phyloP scores from a whole-genome alignment of 1,140 invertebrate species.

The Druon quercuslanigerum region DNA sequence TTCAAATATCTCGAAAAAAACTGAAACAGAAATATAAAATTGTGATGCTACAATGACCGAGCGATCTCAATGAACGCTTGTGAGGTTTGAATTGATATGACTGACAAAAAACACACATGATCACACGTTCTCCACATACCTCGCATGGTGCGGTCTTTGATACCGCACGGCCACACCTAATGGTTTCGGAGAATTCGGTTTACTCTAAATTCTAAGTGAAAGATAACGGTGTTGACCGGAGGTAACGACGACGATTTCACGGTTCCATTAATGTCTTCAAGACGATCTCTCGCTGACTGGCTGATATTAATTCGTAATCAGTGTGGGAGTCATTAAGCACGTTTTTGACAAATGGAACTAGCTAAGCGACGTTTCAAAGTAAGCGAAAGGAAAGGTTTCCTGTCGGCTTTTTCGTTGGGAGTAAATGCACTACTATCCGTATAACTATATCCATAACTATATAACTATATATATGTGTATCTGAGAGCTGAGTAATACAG shows the following conservation, averaged over 20 bases:
- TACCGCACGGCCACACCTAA: too few relatives aligned
- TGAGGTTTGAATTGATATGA: too few relatives aligned
- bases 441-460: neutral
- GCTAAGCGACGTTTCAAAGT: slow-evolving; percentile 54
- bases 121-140: too few relatives aligned
- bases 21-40: too few relatives aligned
- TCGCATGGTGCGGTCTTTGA: too few relatives aligned
- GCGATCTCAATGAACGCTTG: too few relatives aligned
- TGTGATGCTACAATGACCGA: too few relatives aligned
- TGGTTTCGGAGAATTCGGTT: neutral
- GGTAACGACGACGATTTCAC: slow-evolving; percentile 50
- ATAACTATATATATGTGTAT: neutral
- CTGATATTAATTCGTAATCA: slow-evolving; percentile 61
- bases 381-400: slow-evolving; percentile 48
- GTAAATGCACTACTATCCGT: neutral
- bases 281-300: slow-evolving; percentile 47
- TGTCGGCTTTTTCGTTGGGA: neutral
- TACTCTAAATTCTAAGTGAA: neutral
- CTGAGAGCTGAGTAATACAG: neutral
- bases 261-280: slow-evolving; percentile 49
- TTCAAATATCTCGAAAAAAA: too few relatives aligned
- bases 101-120: too few relatives aligned
- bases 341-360: slow-evolving; percentile 57
- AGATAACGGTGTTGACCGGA: slow-evolving; percentile 45
- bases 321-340: slow-evolving; percentile 60